Evolutionary conservation across 1,140 invertebrate species (phyloP).

Genomic region (Drosophila jambulina): DNA sequence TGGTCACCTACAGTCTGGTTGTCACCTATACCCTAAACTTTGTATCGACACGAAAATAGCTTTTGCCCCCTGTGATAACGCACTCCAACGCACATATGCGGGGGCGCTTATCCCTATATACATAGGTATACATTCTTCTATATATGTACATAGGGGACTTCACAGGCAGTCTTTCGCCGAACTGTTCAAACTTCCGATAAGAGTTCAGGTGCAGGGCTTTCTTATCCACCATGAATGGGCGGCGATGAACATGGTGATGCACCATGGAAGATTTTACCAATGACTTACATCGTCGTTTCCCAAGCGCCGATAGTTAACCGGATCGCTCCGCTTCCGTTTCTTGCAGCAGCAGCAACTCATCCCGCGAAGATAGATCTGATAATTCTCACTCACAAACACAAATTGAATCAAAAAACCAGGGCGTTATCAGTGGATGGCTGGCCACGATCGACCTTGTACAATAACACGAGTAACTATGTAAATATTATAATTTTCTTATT

Average conservation of each 20-base stretch:
- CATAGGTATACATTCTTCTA: conserved; percentile 5
- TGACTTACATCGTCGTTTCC: conserved; percentile 50
- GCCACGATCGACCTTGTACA: not conserved
- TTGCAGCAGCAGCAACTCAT: conserved; percentile 59
- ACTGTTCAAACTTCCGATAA: conserved; percentile 8
- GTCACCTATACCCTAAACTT: conserved; percentile 14
- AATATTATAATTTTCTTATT: not conserved
- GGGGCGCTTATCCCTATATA: not conserved
- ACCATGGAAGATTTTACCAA: not conserved
- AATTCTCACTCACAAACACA: not conserved
- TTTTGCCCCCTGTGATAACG: conserved; percentile 28
- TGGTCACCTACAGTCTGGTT: conserved; percentile 3
- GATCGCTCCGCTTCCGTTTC: conserved; percentile 39
- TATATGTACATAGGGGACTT: conserved; percentile 1
- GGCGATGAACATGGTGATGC: not conserved
- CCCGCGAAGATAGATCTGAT: not conserved
- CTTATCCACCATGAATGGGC: not conserved
- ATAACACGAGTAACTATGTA: conserved; percentile 4
- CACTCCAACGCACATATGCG: conserved; percentile 4
- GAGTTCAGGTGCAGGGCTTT: not conserved
- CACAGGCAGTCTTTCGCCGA: not conserved
- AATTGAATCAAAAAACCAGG: not conserved
- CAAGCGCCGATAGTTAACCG: conserved; percentile 17
- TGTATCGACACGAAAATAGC: conserved; percentile 26
- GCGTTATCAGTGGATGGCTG: conserved; percentile 6